Evolutionary conservation across 2,113 vertebrate species (phyloP).

Genomic region (Platycercus adscitus): DNA sequence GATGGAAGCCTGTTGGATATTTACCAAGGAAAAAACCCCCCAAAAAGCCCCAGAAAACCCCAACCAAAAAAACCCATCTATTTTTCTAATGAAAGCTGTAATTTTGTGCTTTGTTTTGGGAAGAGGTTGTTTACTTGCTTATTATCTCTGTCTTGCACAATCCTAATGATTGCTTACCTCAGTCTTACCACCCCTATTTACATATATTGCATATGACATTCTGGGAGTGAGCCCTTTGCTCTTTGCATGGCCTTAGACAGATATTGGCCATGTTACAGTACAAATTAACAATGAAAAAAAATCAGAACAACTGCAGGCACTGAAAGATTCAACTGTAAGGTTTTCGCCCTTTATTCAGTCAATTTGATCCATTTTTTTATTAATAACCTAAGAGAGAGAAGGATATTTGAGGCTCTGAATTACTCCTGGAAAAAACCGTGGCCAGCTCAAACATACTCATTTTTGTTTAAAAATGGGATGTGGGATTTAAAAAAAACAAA

Average conservation of each 20-base stretch:
- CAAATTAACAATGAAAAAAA: background rate
- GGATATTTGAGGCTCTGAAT: background rate
- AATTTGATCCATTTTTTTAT: background rate
- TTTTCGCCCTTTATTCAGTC: background rate
- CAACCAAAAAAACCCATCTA: background rate
- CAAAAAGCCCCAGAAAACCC: too few species aligned
- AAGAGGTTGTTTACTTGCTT: background rate
- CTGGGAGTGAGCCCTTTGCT: background rate
- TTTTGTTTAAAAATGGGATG: background rate
- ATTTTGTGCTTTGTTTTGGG: background rate
- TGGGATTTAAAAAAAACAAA: background rate
- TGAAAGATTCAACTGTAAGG: background rate
- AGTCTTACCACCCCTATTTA: background rate
- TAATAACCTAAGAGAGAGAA: background rate
- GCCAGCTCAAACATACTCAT: background rate
- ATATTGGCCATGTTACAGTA: background rate
- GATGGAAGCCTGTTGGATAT: background rate
- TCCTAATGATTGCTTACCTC: background rate
- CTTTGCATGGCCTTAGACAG: background rate
- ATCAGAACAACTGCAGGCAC: background rate
- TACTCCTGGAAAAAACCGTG: background rate
- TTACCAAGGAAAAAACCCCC: background rate
- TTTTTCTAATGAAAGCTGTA: background rate
- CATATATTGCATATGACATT: background rate
- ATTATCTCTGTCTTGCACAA: constrained; percentile 11